Conservation (phyloP, 2,797 vertebrate genomes). For the Micrastur ruficollis region DNA sequence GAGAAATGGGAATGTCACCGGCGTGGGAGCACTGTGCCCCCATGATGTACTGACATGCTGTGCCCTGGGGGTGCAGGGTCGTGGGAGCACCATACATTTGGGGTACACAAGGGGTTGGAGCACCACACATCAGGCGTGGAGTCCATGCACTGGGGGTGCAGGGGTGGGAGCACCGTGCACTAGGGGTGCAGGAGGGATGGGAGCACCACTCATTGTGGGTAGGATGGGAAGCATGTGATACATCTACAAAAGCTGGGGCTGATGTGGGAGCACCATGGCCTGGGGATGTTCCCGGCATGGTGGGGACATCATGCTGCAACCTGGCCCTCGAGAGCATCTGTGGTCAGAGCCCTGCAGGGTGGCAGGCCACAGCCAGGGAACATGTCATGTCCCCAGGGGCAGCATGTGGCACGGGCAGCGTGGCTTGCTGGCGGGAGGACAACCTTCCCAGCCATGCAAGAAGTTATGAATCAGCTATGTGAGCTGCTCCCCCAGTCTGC, state of each 20-base stretch:
- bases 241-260: neutral
- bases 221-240: neutral
- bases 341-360: neutral
- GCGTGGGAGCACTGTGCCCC: neutral
- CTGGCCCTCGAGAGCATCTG: rapidly evolving
- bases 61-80: neutral
- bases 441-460: neutral
- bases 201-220: rapidly evolving
- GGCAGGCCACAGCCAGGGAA: neutral
- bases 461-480: neutral
- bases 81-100: neutral
- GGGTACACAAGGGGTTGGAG: neutral
- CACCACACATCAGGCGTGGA: too few relatives aligned
- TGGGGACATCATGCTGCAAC: rapidly evolving
- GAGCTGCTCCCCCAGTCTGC: neutral
- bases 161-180: neutral
- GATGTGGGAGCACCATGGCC: neutral
- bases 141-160: too few relatives aligned
- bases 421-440: neutral
- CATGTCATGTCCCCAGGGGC: rapidly evolving
- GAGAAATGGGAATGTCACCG: neutral
- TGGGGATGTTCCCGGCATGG: neutral
- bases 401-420: rapidly evolving
- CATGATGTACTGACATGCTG: neutral
- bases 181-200: neutral